Base-by-base conservation (phyloP, 2,797 vertebrate genomes). In the Anniella stebbinsi region DNA sequence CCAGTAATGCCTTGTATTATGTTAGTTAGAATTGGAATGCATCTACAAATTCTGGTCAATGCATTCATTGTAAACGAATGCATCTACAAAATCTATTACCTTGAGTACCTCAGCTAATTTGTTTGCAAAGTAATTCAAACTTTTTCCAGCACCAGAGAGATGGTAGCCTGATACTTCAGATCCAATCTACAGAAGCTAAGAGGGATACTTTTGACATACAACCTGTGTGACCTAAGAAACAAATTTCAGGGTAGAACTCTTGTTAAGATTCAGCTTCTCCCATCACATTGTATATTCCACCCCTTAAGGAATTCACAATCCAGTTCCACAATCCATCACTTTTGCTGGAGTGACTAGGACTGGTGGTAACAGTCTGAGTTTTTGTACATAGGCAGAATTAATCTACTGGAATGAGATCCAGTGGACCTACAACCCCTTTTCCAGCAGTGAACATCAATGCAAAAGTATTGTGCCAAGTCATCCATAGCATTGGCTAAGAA, bases 21-120 rank as follows among this genome's bases (percentile, higher is more conserved):
- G 8, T 4, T 45, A 54, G 48, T 9, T 13, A 25, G 9, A 33
- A 10, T n/a, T 75, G 25, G 70, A 51, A 75, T 41, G 38, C 63
- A 69, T 75, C 30, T 87, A 87, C 28, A 82, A 93, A 84, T 51
- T 90, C 75, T 86, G 48, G 38, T 51, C 1, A 8, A 51, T 30
- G 13, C 3, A 54, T 67, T 28, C 45, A 45, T 45, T 45, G 45
- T 3, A 45, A 45, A 45, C 45, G 6, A 45, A 45, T 38, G 36
- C 81, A 67, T 86, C 30, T 87, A 87, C 28, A 84, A 93, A 84
- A 41, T 90, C 75, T 85, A 45, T n/a, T n/a, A n/a, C 48, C n/a
- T 23, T 85, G 84, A 69, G 57, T 38, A 63, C 54, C 94, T 81
- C 28, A 90, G 18, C 84, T 89, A 45, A 89, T 89, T 93, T 92